Conservation (phyloP, 2,797 vertebrate species). For the Clarias laeviceps region DNA sequence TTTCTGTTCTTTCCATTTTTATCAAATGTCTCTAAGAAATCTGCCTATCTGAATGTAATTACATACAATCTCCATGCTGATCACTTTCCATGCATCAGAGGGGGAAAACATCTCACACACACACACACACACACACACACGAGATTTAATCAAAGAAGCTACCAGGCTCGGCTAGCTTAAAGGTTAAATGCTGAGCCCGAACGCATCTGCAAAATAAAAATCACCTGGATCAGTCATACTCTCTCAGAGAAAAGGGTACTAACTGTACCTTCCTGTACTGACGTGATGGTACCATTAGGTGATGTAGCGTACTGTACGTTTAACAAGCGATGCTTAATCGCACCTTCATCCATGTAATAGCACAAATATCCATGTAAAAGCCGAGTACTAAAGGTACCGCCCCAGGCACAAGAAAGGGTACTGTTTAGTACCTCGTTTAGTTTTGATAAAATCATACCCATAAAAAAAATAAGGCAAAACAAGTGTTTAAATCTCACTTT, state of each 20-base stretch:
- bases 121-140: conserved; percentile 9
- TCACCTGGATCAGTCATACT: not conserved
- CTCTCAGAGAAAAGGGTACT: not conserved
- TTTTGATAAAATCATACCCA: not conserved
- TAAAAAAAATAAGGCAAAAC: conserved; percentile 50
- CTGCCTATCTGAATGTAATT: conserved; percentile 29
- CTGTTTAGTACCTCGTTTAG: not conserved
- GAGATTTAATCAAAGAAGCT: conserved; percentile 19
- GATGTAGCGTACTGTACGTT: not conserved
- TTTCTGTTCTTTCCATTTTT: not conserved
- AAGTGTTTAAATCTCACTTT: not conserved
- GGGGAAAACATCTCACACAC: conserved; percentile 16
- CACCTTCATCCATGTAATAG: too few species aligned
- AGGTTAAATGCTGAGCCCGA: not conserved
- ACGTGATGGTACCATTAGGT: not conserved
- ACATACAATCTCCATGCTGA: conserved; percentile 35
- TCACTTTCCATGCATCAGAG: conserved; percentile 36
- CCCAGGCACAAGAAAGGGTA: not conserved
- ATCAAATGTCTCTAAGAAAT: conserved; percentile 28
- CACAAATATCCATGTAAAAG: too few species aligned
- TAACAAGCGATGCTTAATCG: not conserved
- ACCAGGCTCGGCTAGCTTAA: conserved; percentile 4
- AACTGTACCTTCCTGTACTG: not conserved
- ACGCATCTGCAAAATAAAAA: not conserved
- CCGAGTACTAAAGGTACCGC: not conserved